Evolutionary conservation across 2,113 vertebrate species (phyloP).

Genomic region (Eubucco bourcierii): DNA sequence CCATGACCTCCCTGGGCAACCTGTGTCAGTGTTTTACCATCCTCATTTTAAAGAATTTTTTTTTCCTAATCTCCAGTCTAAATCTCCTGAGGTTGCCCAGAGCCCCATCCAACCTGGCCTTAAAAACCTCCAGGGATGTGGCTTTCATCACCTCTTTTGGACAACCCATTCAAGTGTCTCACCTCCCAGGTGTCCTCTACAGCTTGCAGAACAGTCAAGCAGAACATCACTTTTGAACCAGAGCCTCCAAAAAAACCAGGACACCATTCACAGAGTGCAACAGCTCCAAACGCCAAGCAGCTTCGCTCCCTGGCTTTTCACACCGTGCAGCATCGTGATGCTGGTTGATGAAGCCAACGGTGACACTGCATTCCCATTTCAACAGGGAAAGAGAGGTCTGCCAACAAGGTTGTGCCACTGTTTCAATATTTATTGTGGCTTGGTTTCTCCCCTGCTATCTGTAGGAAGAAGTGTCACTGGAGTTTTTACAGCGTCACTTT

Average conservation of each 20-base stretch:
- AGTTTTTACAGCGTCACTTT: not conserved
- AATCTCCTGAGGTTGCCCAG: too few relatives aligned
- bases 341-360: not conserved
- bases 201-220: not conserved
- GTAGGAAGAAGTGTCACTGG: slow-evolving; percentile 31
- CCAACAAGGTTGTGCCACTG: slow-evolving; percentile 16
- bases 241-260: not conserved
- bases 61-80: too few relatives aligned
- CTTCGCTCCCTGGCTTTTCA: not conserved
- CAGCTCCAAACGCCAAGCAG: not conserved
- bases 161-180: too few relatives aligned
- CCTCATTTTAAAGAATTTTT: too few relatives aligned
- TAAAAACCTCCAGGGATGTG: too few relatives aligned
- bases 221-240: not conserved
- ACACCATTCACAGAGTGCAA: not conserved
- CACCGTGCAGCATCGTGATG: not conserved
- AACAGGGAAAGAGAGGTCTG: not conserved
- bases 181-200: fast-evolving
- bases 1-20: too few relatives aligned
- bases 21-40: too few relatives aligned
- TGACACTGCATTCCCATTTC: not conserved
- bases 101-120: too few relatives aligned
- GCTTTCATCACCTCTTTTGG: too few relatives aligned
- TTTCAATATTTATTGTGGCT: slow-evolving; percentile 35
- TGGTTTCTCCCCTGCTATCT: not conserved